Conservation (phyloP, 2,797 vertebrate species). For the Sorex maritimensis region DNA sequence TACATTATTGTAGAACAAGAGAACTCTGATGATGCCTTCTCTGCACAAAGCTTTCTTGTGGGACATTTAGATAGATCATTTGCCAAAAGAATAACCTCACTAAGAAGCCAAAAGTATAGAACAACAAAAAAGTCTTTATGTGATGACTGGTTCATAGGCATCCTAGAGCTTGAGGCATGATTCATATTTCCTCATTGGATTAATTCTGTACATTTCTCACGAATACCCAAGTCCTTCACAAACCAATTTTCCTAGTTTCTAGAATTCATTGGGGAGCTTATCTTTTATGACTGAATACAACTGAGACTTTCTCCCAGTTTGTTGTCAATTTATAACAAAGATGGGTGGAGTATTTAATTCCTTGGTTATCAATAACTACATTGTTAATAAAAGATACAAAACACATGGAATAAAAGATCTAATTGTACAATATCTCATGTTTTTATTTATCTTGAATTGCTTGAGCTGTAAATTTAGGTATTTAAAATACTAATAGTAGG, state of each 20-base stretch:
- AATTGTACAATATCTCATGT: neutral
- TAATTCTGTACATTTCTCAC: slow-evolving; percentile 80
- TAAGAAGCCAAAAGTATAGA: slow-evolving; percentile 73
- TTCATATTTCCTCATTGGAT: slow-evolving; percentile 77
- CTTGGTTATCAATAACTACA: neutral
- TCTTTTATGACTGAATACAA: slow-evolving; percentile 41
- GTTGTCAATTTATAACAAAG: slow-evolving; percentile 44
- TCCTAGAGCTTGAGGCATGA: slow-evolving; percentile 72
- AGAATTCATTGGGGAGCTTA: slow-evolving; percentile 53
- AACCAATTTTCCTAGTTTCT: slow-evolving; percentile 25
- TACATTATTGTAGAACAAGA: slow-evolving; percentile 75
- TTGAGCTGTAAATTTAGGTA: neutral
- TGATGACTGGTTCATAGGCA: slow-evolving; percentile 67
- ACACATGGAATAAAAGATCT: slow-evolving; percentile 37
- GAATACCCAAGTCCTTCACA: slow-evolving; percentile 72
- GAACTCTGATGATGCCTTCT: slow-evolving; percentile 75
- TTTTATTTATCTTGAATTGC: slow-evolving; percentile 12
- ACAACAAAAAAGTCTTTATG: slow-evolving; percentile 84
- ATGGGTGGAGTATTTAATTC: slow-evolving; percentile 21
- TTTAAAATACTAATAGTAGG: slow-evolving; percentile 12
- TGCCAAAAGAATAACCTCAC: slow-evolving; percentile 85
- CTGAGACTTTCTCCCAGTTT: neutral
- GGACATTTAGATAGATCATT: slow-evolving; percentile 84
- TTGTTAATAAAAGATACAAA: slow-evolving; percentile 20
- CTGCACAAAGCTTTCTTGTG: slow-evolving; percentile 83